Conservation (phyloP, 2,888 invertebrate genomes). For the Leucoma salicis region DNA sequence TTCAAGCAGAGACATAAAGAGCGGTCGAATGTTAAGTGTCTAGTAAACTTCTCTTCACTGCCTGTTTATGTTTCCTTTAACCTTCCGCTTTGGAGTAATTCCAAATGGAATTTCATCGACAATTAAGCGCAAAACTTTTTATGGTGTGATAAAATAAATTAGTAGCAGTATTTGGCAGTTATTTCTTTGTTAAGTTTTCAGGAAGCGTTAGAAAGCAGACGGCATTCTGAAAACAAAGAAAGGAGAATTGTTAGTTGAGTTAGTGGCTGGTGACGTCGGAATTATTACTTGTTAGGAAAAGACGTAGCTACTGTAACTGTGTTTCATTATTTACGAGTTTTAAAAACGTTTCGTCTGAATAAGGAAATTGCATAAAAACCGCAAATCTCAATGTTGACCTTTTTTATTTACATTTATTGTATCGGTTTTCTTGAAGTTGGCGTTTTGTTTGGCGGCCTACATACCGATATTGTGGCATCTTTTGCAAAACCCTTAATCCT, state of each 20-base stretch:
- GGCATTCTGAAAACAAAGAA: slow-evolving; percentile 76
- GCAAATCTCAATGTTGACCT: slow-evolving; percentile 18
- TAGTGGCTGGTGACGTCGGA: slow-evolving; percentile 47
- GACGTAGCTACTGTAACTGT: slow-evolving; percentile 17
- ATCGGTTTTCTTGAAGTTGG: slow-evolving; percentile 14
- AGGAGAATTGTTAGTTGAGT: slow-evolving; percentile 66
- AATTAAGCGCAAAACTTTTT: slow-evolving; percentile 19
- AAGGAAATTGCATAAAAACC: slow-evolving; percentile 26
- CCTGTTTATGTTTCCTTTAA: slow-evolving; percentile 27
- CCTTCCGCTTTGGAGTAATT: slow-evolving; percentile 22
- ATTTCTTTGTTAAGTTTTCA: slow-evolving; percentile 30
- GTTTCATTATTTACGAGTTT: slow-evolving; percentile 22
- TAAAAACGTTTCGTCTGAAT: slow-evolving; percentile 12
- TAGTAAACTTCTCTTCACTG: slow-evolving; percentile 20
- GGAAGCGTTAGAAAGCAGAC: slow-evolving; percentile 50
- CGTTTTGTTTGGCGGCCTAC: slow-evolving; percentile 11
- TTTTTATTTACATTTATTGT: slow-evolving; percentile 24
- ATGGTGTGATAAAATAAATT: slow-evolving; percentile 23
- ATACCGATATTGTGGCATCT: slow-evolving; percentile 21
- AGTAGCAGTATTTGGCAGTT: slow-evolving; percentile 22
- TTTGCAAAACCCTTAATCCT: slow-evolving; percentile 16
- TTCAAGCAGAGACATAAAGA: slow-evolving; percentile 36
- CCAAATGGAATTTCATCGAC: slow-evolving; percentile 31
- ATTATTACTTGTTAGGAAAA: slow-evolving; percentile 51
- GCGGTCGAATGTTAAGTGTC: slow-evolving; percentile 32